Conservation (phyloP, 2,113 vertebrate genomes). For the Pedionomus torquatus region DNA sequence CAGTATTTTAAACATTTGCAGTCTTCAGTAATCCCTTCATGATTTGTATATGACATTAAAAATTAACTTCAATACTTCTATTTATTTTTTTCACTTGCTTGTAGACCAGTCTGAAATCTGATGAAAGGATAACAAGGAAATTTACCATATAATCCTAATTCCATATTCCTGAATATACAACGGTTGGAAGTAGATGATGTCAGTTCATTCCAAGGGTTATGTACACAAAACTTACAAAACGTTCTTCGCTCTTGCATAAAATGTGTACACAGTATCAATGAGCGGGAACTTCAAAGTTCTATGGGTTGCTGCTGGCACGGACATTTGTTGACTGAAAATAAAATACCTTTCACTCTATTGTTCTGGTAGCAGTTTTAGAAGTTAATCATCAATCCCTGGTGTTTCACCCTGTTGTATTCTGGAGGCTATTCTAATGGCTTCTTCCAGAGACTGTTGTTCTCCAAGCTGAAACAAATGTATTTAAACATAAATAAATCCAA, state of each 20-base stretch:
- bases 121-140: constrained; percentile 71
- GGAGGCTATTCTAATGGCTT: constrained; percentile 99
- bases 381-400: constrained; percentile 93
- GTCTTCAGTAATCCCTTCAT: constrained; percentile 71
- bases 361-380: constrained; percentile 49
- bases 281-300: constrained; percentile 65
- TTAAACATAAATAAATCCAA: background rate
- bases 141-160: constrained; percentile 70
- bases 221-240: constrained; percentile 78
- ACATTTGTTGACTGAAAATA: constrained; percentile 70
- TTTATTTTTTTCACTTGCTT: constrained; percentile 56
- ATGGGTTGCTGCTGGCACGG: constrained; percentile 57
- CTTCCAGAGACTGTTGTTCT: constrained; percentile 96
- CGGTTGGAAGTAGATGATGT: constrained; percentile 61
- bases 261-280: constrained; percentile 67
- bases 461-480: constrained; percentile 83
- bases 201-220: constrained; percentile 77
- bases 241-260: constrained; percentile 78
- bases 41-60: constrained; percentile 68
- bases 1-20: constrained; percentile 61
- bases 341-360: constrained; percentile 68
- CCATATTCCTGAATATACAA: constrained; percentile 76
- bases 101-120: constrained; percentile 66
- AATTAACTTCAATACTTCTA: constrained; percentile 59
- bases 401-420: constrained; percentile 98